phyloP scores from a whole-genome alignment of 2,797 vertebrate genomes.

The Podarcis siculus region DNA sequence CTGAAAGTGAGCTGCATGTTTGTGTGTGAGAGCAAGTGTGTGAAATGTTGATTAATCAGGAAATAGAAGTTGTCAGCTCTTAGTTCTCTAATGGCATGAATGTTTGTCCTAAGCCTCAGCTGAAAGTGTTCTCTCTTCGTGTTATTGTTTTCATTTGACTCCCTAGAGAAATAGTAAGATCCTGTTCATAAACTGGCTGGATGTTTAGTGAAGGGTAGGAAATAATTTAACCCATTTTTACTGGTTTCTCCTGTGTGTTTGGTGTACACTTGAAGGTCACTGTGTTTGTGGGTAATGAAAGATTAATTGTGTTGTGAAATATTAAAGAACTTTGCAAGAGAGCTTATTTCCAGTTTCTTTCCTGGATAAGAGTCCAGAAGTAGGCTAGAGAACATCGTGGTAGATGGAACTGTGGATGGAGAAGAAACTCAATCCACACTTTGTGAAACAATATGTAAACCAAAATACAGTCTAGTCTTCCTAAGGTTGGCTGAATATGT shows the following conservation, averaged over 20 bases:
- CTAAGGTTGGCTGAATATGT: too few species aligned
- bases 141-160: slow-evolving; percentile 44
- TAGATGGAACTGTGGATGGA: neutral
- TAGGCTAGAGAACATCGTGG: neutral
- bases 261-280: slow-evolving; percentile 22
- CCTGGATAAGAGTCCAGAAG: neutral
- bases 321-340: neutral
- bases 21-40: neutral
- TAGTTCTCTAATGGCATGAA: slow-evolving; percentile 50
- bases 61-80: slow-evolving; percentile 53
- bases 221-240: slow-evolving; percentile 6
- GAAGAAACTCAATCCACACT: too few species aligned
- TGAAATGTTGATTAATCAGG: slow-evolving; percentile 67
- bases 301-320: neutral
- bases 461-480: too few species aligned
- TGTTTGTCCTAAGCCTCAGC: slow-evolving; percentile 46
- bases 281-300: neutral
- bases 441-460: too few species aligned
- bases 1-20: slow-evolving; percentile 60
- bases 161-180: slow-evolving; percentile 35
- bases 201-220: neutral
- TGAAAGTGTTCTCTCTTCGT: slow-evolving; percentile 52
- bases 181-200: slow-evolving; percentile 11
- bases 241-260: slow-evolving; percentile 3
- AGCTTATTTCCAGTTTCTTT: neutral